Evolutionary conservation across 1,140 invertebrate species (phyloP).

Genomic region (Dreissena rostriformis): DNA sequence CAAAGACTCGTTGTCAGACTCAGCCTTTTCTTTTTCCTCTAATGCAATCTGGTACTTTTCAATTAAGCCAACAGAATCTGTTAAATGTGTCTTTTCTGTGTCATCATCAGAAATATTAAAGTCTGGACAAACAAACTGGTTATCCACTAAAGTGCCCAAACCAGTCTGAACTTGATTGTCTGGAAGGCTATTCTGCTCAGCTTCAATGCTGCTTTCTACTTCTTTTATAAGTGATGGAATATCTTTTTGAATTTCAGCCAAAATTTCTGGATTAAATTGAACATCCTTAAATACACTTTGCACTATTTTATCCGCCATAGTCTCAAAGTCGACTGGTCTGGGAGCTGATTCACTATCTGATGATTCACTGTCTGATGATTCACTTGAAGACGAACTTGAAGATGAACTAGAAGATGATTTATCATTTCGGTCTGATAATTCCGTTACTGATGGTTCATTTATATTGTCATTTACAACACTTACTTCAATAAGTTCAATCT

Average conservation of each 20-base stretch:
- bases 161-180: not conserved
- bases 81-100: not conserved
- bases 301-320: constrained; percentile 35
- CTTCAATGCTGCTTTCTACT: not conserved
- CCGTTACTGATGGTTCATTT: not conserved
- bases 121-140: no score
- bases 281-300: constrained; percentile 36
- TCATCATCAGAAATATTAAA: no score
- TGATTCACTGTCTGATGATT: constrained; percentile 18
- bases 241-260: constrained; percentile 20
- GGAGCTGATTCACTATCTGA: not conserved
- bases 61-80: constrained; percentile 10
- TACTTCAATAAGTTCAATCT: constrained; percentile 22
- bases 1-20: not conserved
- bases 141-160: no score
- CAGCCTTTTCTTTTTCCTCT: not conserved
- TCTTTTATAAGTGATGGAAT: constrained; percentile 15
- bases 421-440: not conserved
- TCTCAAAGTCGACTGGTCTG: constrained; percentile 6
- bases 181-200: not conserved
- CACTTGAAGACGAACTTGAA: not conserved
- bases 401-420: not conserved
- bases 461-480: constrained; percentile 28
- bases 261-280: constrained; percentile 27
- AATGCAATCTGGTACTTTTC: not conserved